phyloP scores from a whole-genome alignment of 92 coral and sea anemone genomes.

The Bergia sp. region DNA sequence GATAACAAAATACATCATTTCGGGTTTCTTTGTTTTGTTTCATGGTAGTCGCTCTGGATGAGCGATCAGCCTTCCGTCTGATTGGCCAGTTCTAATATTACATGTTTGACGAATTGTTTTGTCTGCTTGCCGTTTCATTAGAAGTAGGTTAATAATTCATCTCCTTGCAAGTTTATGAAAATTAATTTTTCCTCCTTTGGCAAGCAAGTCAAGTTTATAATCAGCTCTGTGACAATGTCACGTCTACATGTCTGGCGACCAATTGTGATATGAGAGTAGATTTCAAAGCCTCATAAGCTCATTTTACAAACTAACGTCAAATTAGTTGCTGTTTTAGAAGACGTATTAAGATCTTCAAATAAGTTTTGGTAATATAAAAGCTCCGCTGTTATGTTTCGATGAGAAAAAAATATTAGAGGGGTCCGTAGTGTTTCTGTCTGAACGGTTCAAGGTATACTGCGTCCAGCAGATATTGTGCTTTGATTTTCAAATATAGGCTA shows the following conservation, averaged over 20 bases:
- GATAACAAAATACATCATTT: conserved; percentile 21
- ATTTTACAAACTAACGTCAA: too few relatives aligned
- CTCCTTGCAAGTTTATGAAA: background rate
- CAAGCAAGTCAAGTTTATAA: conserved; percentile 1
- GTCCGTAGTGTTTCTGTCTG: too few relatives aligned
- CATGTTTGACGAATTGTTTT: conserved; percentile 37
- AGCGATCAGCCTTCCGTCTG: conserved; percentile 7
- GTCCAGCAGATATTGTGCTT: too few relatives aligned
- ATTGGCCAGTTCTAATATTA: conserved; percentile 28
- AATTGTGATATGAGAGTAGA: background rate
- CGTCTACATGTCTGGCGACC: background rate
- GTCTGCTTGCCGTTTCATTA: conserved; percentile 26
- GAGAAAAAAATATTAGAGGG: too few relatives aligned
- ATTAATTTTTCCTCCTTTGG: background rate
- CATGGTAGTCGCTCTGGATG: conserved; percentile 44
- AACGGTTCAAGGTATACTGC: too few relatives aligned
- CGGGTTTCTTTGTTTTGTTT: conserved; percentile 29
- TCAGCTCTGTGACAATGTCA: background rate
- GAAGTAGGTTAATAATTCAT: conserved; percentile 20
- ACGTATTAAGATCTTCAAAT: too few relatives aligned
- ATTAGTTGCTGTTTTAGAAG: too few relatives aligned
- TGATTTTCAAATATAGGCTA: too few relatives aligned
- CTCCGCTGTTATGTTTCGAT: too few relatives aligned
- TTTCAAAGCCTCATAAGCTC: background rate
- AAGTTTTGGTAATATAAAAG: too few relatives aligned